phyloP scores from a whole-genome alignment of 2,113 vertebrate genomes.

The Peucedramus taeniatus region DNA sequence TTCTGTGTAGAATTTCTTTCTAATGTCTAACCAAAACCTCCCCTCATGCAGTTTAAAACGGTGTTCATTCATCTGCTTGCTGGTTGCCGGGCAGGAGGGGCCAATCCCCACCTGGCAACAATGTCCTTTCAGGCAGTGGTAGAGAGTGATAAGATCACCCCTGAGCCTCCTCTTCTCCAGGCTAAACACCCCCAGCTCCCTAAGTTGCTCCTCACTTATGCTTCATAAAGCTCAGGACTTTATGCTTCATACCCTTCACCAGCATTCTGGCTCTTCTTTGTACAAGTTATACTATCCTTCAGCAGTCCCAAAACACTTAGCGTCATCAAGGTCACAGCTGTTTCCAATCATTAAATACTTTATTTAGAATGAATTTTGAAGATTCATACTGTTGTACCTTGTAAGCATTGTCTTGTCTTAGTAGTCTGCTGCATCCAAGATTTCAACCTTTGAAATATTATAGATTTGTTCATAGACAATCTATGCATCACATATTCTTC shows the following conservation, averaged over 20 bases:
- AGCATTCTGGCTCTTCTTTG: background rate
- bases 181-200: background rate
- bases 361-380: slow-evolving; percentile 57
- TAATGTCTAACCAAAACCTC: background rate
- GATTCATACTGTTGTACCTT: slow-evolving; percentile 32
- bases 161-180: background rate
- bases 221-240: too few relatives aligned
- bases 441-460: background rate
- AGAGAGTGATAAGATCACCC: background rate
- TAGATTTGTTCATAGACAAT: slow-evolving; percentile 39
- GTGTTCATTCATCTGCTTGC: fast-evolving
- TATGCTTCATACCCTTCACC: background rate
- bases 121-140: background rate
- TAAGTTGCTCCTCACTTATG: background rate
- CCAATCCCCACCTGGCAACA: background rate
- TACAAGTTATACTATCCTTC: background rate
- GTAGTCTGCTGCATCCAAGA: slow-evolving; percentile 18
- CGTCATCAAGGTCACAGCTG: slow-evolving; percentile 55
- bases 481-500: background rate
- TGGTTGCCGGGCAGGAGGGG: background rate
- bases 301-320: slow-evolving; percentile 15
- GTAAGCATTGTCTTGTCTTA: slow-evolving; percentile 11
- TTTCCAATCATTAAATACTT: slow-evolving; percentile 65
- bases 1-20: background rate
- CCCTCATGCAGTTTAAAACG: background rate